phyloP scores from a whole-genome alignment of 2,888 invertebrate species.

The Epistrophe eligans region DNA sequence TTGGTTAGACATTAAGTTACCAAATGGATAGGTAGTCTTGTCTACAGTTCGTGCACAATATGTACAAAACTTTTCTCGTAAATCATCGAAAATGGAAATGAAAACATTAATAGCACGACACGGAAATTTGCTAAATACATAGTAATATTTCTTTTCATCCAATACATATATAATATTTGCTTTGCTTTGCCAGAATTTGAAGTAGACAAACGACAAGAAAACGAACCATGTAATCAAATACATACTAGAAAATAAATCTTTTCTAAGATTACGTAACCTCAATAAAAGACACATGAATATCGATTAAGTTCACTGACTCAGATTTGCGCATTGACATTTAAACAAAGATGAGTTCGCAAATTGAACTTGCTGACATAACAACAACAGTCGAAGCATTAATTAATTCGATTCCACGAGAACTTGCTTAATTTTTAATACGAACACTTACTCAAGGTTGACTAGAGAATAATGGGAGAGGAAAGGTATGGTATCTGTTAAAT shows the following conservation, averaged over 20 bases:
- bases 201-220: constrained; percentile 12
- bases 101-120: constrained; percentile 25
- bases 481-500: neutral
- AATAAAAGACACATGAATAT: constrained; percentile 10
- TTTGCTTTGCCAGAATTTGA: constrained; percentile 20
- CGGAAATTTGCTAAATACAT: constrained; percentile 31
- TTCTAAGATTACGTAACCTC: constrained; percentile 27
- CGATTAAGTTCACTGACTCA: constrained; percentile 57
- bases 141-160: neutral
- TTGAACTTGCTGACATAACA: constrained; percentile 12
- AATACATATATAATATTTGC: neutral
- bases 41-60: constrained; percentile 2
- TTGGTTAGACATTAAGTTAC: constrained; percentile 20
- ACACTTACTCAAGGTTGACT: constrained; percentile 2
- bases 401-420: neutral
- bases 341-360: neutral
- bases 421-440: neutral
- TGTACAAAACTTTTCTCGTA: constrained; percentile 46
- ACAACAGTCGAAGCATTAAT: neutral
- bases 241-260: neutral
- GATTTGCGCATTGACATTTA: constrained; percentile 6
- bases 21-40: neutral
- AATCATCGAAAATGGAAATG: constrained; percentile 28
- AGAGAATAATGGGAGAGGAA: neutral
- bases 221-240: neutral